Percentiles rank a stretch among this genome's conserved stretches.
Conservation (phyloP, 2,888 invertebrate species). For the Clunio marinus region DNA sequence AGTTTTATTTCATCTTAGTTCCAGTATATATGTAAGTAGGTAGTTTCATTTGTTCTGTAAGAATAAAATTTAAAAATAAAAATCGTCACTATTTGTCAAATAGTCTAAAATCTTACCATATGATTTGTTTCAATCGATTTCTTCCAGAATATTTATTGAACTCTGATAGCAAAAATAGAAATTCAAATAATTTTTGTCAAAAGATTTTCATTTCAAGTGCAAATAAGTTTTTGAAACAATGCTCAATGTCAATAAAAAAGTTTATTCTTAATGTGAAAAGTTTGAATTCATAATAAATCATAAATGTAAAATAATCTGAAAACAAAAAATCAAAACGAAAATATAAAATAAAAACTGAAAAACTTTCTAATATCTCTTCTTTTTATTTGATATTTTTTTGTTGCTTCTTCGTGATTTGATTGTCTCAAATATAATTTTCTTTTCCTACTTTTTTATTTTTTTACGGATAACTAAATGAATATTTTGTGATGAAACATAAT, state of each 20-base stretch:
- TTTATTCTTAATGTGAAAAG: not conserved
- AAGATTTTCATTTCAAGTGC: not conserved
- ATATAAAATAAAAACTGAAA: not conserved
- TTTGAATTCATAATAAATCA: not conserved
- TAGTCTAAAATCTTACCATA: too few relatives aligned
- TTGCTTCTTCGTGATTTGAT: not conserved
- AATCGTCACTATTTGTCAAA: too few relatives aligned
- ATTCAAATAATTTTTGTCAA: too few relatives aligned
- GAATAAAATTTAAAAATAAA: too few relatives aligned
- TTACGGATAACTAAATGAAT: too few relatives aligned
- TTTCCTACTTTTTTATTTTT: not conserved
- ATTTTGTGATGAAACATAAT: too few relatives aligned
- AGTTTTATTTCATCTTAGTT: too few relatives aligned
- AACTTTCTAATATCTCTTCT: not conserved
- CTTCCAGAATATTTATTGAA: too few relatives aligned
- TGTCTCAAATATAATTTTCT: not conserved
- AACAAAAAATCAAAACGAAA: not conserved
- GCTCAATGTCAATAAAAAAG: not conserved
- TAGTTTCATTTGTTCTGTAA: too few relatives aligned
- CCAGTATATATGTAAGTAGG: too few relatives aligned
- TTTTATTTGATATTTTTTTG: not conserved
- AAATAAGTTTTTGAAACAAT: not conserved
- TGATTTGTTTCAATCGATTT: too few relatives aligned
- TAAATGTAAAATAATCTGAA: not conserved
- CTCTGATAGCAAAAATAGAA: too few relatives aligned